A percentile compares a stretch with the other conserved stretches of the same genome.
phyloP scores from a whole-genome alignment of 1,140 invertebrate genomes.

The Aphelenchoides fujianensis region DNA sequence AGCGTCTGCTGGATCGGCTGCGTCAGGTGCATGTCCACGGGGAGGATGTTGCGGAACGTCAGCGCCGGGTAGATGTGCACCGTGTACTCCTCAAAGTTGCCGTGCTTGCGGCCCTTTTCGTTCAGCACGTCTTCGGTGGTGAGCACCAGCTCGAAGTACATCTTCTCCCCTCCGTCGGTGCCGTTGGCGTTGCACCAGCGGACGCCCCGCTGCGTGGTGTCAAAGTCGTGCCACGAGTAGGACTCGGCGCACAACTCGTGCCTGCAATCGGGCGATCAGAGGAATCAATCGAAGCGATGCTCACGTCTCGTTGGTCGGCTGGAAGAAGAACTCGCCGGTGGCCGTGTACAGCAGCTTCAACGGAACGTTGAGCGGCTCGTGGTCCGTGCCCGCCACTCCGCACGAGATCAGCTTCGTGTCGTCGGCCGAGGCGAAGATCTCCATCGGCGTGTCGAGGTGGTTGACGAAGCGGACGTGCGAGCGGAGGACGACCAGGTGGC shows the following conservation, averaged over 20 bases:
- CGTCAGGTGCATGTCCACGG: slow-evolving; percentile 74
- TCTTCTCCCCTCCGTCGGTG: slow-evolving; percentile 64
- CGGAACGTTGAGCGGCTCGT: slow-evolving; percentile 73
- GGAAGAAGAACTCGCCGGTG: slow-evolving; percentile 80
- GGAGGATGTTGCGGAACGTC: slow-evolving; percentile 84
- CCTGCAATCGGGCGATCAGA: slow-evolving; percentile 35
- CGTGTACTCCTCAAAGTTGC: slow-evolving; percentile 67
- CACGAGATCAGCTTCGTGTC: slow-evolving; percentile 72
- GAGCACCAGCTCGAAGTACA: slow-evolving; percentile 71
- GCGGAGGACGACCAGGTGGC: slow-evolving; percentile 72
- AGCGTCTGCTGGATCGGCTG: slow-evolving; percentile 51
- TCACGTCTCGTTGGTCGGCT: slow-evolving; percentile 59
- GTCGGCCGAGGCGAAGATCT: slow-evolving; percentile 73
- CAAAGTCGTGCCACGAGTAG: slow-evolving; percentile 62
- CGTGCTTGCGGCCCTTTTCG: slow-evolving; percentile 75
- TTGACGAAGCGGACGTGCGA: slow-evolving; percentile 80
- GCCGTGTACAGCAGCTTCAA: slow-evolving; percentile 79
- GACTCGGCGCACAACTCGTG: slow-evolving; percentile 57
- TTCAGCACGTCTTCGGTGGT: slow-evolving; percentile 74
- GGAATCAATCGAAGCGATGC: slow-evolving; percentile 28
- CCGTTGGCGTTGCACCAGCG: slow-evolving; percentile 57
- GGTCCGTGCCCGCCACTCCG: slow-evolving; percentile 68
- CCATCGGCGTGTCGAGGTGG: slow-evolving; percentile 75
- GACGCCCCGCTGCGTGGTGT: slow-evolving; percentile 41
- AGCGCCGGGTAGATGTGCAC: slow-evolving; percentile 82